Evolutionary conservation across 1,140 invertebrate genomes (phyloP).

Genomic region (Grapholita molesta): DNA sequence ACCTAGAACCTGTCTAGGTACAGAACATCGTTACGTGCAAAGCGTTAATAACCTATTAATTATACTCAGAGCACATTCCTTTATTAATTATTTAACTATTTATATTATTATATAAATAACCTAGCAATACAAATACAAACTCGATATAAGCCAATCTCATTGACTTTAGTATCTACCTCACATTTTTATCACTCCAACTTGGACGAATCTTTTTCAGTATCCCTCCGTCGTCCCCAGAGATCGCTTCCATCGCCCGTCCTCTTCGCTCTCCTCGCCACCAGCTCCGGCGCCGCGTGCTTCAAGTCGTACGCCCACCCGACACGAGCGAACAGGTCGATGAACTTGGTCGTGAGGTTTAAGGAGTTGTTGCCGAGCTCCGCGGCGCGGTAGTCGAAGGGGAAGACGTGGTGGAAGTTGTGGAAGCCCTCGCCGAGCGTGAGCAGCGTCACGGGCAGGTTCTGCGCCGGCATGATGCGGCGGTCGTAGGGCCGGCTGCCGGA

Average conservation of each 20-base stretch:
- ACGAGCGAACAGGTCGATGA: constrained; percentile 81
- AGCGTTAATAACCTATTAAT: too few species aligned
- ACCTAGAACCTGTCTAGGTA: too few species aligned
- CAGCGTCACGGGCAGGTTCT: constrained; percentile 22
- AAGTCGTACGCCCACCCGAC: constrained; percentile 85
- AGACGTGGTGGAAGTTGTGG: constrained; percentile 96
- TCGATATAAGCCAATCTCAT: too few species aligned
- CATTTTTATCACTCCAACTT: too few species aligned
- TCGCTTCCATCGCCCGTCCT: constrained; percentile 33
- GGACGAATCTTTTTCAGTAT: neutral
- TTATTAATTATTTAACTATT: too few species aligned
- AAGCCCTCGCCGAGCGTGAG: constrained; percentile 80
- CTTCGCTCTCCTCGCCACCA: constrained; percentile 20
- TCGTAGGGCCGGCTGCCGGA: constrained; percentile 84
- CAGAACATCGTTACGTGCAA: too few species aligned
- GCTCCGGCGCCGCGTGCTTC: constrained; percentile 26
- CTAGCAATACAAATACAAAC: too few species aligned
- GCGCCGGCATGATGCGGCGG: constrained; percentile 43
- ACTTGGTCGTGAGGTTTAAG: constrained; percentile 82
- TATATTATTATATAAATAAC: too few species aligned
- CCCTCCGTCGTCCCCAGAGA: constrained; percentile 22
- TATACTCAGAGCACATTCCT: too few species aligned
- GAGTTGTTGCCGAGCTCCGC: constrained; percentile 83
- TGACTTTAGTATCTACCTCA: too few species aligned
- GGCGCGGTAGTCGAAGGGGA: constrained; percentile 91